These are phyloP conservation scores for Himantopus leucocephalus DNA, from an alignment of 2,113 vertebrate species.

Conservation along the genomic window DNA sequence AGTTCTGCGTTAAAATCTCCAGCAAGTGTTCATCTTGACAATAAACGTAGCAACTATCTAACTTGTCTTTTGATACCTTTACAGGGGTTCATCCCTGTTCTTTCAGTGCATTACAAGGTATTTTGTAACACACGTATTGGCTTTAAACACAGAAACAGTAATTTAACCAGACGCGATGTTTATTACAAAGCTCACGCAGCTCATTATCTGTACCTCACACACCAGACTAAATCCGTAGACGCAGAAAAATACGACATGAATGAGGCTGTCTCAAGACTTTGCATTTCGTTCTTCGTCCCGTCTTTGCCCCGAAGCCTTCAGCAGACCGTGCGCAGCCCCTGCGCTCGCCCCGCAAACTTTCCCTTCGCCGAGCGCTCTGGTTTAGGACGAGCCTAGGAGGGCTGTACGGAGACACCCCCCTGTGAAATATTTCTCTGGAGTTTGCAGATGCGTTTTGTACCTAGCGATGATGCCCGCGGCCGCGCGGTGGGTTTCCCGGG, in stretches of 20 bases:
- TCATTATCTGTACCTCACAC: background rate
- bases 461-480: background rate
- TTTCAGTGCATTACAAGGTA: background rate
- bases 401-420: background rate
- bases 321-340: background rate
- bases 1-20: background rate
- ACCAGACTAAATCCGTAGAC: background rate
- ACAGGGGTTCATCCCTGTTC: background rate
- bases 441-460: background rate
- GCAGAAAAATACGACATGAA: background rate
- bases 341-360: accelerated
- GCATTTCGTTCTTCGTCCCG: background rate
- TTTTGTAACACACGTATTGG: background rate
- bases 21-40: background rate
- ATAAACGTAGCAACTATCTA: background rate
- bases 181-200: background rate
- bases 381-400: background rate
- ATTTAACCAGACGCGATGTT: background rate
- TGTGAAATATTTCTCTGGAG: background rate
- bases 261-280: background rate
- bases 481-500: background rate
- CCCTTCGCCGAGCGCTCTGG: background rate
- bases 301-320: background rate
- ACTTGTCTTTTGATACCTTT: background rate
- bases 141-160: background rate